These are phyloP conservation scores for Sebastes itinus DNA, from an alignment of 2,797 vertebrate species.

Conservation along the genomic window DNA sequence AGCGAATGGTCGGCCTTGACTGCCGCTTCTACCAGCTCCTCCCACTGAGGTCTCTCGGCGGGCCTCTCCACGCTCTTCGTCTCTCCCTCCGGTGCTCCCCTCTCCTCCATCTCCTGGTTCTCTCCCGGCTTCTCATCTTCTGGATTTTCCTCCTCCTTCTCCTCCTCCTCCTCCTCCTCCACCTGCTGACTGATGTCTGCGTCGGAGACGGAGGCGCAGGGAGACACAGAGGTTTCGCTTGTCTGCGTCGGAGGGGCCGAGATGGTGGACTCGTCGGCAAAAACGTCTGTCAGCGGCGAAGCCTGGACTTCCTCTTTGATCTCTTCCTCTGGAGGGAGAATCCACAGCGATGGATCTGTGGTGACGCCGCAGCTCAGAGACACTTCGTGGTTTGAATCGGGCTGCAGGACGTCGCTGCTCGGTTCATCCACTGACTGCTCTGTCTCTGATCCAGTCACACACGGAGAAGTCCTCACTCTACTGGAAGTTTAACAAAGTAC, in stretches of 20 bases:
- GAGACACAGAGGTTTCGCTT: constrained; percentile 19
- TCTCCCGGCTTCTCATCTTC: constrained; percentile 36
- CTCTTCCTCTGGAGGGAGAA: constrained; percentile 48
- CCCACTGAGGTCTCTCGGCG: constrained; percentile 66
- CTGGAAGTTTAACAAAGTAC: constrained; percentile 1
- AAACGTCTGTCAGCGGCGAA: constrained; percentile 23
- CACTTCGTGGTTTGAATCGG: constrained; percentile 66
- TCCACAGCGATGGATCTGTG: constrained; percentile 77
- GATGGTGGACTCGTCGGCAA: constrained; percentile 22
- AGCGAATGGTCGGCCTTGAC: constrained; percentile 86
- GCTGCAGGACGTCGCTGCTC: neutral
- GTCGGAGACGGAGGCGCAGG: constrained; percentile 18
- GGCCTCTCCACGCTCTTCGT: constrained; percentile 26
- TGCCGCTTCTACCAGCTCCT: constrained; percentile 86
- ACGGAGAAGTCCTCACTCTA: constrained; percentile 37
- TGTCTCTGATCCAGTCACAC: constrained; percentile 32
- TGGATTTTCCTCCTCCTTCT: constrained; percentile 15
- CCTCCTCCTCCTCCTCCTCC: constrained; percentile 41
- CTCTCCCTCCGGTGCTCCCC: constrained; percentile 53
- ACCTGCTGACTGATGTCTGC: constrained; percentile 38
- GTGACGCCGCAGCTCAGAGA: constrained; percentile 77
- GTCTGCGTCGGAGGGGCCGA: constrained; percentile 9
- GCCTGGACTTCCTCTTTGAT: constrained; percentile 31
- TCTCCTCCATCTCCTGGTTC: constrained; percentile 9
- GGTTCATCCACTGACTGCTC: constrained; percentile 63